phyloP scores from a whole-genome alignment of 2,888 invertebrate species.

The Orthosia incerta region DNA sequence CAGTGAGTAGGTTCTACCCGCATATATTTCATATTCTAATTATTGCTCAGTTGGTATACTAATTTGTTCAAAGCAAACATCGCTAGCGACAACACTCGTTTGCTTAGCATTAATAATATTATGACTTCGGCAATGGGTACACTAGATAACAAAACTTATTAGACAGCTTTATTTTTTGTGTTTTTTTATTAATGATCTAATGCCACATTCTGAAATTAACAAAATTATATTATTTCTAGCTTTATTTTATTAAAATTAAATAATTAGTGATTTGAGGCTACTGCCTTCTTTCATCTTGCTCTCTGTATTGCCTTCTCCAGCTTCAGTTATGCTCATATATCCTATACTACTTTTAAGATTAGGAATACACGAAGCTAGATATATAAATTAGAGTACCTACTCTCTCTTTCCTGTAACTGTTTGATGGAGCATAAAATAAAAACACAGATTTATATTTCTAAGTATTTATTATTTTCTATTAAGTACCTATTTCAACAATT shows the following conservation, averaged over 20 bases:
- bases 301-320: no score
- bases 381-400: no score
- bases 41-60: slow-evolving; percentile 56
- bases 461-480: neutral
- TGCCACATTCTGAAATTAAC: neutral
- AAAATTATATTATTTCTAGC: neutral
- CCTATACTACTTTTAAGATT: no score
- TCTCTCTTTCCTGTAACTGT: no score
- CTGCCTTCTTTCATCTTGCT: no score
- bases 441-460: neutral
- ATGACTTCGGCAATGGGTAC: slow-evolving; percentile 41
- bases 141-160: slow-evolving; percentile 37
- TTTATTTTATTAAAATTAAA: neutral
- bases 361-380: no score
- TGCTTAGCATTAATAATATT: slow-evolving; percentile 48
- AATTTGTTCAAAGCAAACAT: slow-evolving; percentile 52
- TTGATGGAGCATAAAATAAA: neutral
- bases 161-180: slow-evolving; percentile 13
- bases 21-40: slow-evolving; percentile 40
- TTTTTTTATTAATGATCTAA: neutral
- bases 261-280: no score
- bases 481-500: neutral
- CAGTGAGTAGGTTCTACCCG: no score
- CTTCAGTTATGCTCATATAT: no score
- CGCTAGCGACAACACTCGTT: slow-evolving; percentile 47